Conservation (phyloP, 2,888 invertebrate genomes). For the Cyclophora punctaria region DNA sequence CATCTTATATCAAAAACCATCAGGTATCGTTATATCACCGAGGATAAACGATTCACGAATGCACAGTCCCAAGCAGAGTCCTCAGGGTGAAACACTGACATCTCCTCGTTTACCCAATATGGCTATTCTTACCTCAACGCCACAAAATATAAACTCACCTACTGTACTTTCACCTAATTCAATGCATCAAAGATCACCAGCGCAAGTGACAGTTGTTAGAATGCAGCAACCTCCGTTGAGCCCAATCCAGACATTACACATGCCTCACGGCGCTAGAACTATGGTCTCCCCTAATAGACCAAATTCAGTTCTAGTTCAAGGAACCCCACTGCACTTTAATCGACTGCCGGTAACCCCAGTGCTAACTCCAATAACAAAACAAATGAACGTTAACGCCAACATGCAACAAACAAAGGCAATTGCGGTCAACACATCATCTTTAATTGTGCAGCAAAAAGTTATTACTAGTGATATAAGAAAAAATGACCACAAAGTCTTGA, state of each 20-base stretch:
- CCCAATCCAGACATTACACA: constrained; percentile 61
- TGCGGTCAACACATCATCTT: constrained; percentile 32
- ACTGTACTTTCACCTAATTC: constrained; percentile 56
- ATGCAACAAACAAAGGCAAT: constrained; percentile 53
- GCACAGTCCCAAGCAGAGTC: constrained; percentile 57
- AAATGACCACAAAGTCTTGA: constrained; percentile 35
- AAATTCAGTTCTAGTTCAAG: constrained; percentile 64
- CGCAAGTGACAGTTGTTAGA: constrained; percentile 69
- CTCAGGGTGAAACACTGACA: constrained; percentile 49
- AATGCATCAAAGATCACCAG: constrained; percentile 56
- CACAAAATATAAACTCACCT: constrained; percentile 50
- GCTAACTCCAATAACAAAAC: constrained; percentile 73
- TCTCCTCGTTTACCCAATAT: constrained; percentile 59
- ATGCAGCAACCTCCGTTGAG: constrained; percentile 67
- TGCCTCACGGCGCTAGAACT: constrained; percentile 51
- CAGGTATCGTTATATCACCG: constrained; percentile 63
- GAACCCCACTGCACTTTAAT: constrained; percentile 64
- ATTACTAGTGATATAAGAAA: constrained; percentile 47
- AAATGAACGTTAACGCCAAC: constrained; percentile 66
- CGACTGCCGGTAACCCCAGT: constrained; percentile 76
- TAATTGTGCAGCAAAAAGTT: constrained; percentile 56
- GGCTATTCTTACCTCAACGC: constrained; percentile 52
- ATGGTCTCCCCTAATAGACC: constrained; percentile 65
- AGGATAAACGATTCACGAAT: constrained; percentile 55
- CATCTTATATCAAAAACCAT: constrained; percentile 63